Base-by-base conservation (phyloP, 2,888 invertebrate genomes). In the Schizotus pectinicornis region DNA sequence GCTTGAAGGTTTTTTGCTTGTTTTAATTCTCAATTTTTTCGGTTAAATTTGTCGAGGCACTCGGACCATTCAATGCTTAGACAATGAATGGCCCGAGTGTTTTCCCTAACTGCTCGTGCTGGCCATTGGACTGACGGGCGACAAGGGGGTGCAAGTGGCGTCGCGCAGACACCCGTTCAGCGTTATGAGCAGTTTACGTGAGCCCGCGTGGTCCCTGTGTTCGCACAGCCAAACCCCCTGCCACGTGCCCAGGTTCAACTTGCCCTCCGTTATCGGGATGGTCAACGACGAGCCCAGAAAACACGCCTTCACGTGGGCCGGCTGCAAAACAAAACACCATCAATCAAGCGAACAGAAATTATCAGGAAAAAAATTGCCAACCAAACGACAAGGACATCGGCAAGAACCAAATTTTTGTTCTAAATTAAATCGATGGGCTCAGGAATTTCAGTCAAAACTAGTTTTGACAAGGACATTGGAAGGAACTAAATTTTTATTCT, bases 191-290 rank as follows among this genome's bases (percentile, higher is more conserved):
- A 88, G 81, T 86, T 95, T 95, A 74, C 95, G 88, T 79, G 94
- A 94, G 74, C 95, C 95, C 70, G 95, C 96, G 79, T 92, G 92
- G 84, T 97, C 94, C 77, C 98, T 88, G 83, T 98, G 98, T 82
- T 98, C 98, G 83, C 97, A 97, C 72, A 98, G 86, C 97, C 97
- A 98, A 68, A 98, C 91, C 64, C 98, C 97, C 83, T 97, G 97
- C 97, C 97, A 98, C 73, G 95, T 95, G 71, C 97, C 97, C 75
- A 97, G 84, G 78, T 95, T 94, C 75, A 97, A 84, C 81, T 94
- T 94, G 73, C 97, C 97, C 76, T 97, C 94, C 69, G 95, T 94
- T 79, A 98, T 95, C 67, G 97, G 97, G 79, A 98, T 93, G 74
- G 94, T 95, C 78, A 98, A 84, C 68, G 94, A 95, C 67, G 95